phyloP scores from a whole-genome alignment of 2,888 invertebrate species.

The Alentia gelatinosa region DNA sequence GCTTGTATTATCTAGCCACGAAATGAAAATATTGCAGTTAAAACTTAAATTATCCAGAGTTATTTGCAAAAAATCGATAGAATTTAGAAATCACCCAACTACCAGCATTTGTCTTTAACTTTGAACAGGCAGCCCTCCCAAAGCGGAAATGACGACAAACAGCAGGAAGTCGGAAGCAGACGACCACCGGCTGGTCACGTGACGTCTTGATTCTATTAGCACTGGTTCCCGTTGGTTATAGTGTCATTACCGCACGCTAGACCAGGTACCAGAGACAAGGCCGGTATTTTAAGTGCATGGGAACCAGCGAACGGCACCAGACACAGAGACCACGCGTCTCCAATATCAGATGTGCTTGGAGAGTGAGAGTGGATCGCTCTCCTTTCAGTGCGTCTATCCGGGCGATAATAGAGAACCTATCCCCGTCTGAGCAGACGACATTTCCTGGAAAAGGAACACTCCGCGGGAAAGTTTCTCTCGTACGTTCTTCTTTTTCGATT shows the following conservation, averaged over 20 bases:
- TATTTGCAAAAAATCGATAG: too few relatives aligned
- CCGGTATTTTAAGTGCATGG: neutral
- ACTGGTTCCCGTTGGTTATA: neutral
- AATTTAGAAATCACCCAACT: too few relatives aligned
- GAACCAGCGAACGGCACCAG: neutral
- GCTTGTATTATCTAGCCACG: too few relatives aligned
- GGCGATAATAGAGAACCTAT: neutral
- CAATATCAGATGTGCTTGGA: neutral
- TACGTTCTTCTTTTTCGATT: neutral
- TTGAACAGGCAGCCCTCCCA: neutral
- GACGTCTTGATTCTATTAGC: slow-evolving; percentile 1
- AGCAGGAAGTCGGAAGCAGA: neutral
- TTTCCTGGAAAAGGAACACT: too few relatives aligned
- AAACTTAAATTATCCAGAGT: too few relatives aligned
- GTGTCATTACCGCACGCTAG: neutral
- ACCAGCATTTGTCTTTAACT: neutral
- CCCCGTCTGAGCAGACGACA: too few relatives aligned
- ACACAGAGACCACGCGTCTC: neutral
- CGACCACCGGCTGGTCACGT: neutral
- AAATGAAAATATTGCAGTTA: too few relatives aligned
- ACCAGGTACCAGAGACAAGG: neutral
- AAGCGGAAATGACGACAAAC: neutral
- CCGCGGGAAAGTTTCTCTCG: neutral
- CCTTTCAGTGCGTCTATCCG: neutral
- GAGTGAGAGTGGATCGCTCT: neutral